A percentile compares a stretch with the other conserved stretches of the same genome.
These are phyloP conservation scores for Iphiclides podalirius DNA, from an alignment of 2,888 invertebrate genomes.

Conservation along the genomic window DNA sequence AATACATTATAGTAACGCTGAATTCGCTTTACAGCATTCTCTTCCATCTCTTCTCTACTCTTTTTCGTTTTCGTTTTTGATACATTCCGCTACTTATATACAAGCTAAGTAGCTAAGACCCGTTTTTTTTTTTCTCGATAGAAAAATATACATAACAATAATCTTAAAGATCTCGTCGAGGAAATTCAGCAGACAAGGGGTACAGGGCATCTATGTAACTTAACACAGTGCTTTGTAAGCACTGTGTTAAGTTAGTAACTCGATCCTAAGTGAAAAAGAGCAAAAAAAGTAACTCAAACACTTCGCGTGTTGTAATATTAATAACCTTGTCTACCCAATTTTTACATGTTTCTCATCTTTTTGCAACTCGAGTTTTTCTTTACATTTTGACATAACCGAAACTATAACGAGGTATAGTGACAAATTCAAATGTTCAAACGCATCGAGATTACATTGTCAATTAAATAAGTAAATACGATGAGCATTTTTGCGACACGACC, in stretches of 20 bases:
- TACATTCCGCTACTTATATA: conserved; percentile 27
- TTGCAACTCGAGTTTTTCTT: conserved; percentile 22
- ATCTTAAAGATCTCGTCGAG: conserved; percentile 4
- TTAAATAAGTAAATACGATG: conserved; percentile 7
- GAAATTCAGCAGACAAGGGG: conserved; percentile 13
- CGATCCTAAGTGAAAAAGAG: no score
- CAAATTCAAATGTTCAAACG: conserved; percentile 30
- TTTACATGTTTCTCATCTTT: conserved; percentile 29
- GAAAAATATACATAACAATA: conserved; percentile 36
- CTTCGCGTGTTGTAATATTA: background rate
- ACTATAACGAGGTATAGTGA: conserved; percentile 42
- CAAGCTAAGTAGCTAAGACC: conserved; percentile 54
- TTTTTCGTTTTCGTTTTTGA: conserved; percentile 16
- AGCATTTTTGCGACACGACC: conserved; percentile 1
- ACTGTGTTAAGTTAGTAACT: no score
- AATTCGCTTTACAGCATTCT: background rate
- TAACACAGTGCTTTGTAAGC: no score
- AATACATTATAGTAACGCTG: conserved; percentile 30
- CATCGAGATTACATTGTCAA: background rate
- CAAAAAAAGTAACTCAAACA: no score
- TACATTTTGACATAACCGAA: conserved; percentile 35
- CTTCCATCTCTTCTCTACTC: conserved; percentile 7
- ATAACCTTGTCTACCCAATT: conserved; percentile 25
- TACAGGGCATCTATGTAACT: no score
- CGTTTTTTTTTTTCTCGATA: conserved; percentile 38